Evolutionary conservation across 2,113 vertebrate genomes (phyloP).

Genomic region (Gnathonemus longibarbis): DNA sequence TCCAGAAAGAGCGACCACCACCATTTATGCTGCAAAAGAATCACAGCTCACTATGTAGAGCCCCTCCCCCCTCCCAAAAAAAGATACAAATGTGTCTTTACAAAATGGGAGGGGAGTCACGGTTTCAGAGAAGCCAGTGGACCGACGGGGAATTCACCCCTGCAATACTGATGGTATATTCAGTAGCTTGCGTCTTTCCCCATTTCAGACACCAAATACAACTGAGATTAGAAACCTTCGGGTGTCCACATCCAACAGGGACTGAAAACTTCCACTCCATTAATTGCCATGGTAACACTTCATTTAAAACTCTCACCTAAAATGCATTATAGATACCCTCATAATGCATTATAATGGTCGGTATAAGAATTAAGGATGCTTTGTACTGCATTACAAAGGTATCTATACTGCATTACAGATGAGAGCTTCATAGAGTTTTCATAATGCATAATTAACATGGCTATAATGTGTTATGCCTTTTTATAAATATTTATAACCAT

Average conservation of each 20-base stretch:
- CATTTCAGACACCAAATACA: not conserved
- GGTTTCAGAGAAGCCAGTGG: not conserved
- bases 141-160: not conserved
- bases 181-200: not conserved
- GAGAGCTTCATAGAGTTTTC: no score
- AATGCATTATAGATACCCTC: not conserved
- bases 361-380: no score
- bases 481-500: no score
- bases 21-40: not conserved
- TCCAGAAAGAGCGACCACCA: conserved; percentile 33
- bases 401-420: no score
- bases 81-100: conserved; percentile 28
- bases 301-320: not conserved
- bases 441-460: no score
- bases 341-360: not conserved
- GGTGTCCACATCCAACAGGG: not conserved
- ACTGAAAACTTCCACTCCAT: not conserved
- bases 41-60: conserved; percentile 1
- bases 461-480: no score
- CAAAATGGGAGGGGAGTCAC: conserved; percentile 25
- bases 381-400: no score
- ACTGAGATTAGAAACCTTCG: not conserved
- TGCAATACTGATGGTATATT: not conserved
- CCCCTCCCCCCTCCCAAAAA: conserved; percentile 14
- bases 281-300: not conserved